Percentiles rank a stretch among this genome's conserved stretches.
These are phyloP conservation scores for Sphaerophoria taeniata DNA, from an alignment of 2,888 invertebrate species.

Conservation along the genomic window DNA sequence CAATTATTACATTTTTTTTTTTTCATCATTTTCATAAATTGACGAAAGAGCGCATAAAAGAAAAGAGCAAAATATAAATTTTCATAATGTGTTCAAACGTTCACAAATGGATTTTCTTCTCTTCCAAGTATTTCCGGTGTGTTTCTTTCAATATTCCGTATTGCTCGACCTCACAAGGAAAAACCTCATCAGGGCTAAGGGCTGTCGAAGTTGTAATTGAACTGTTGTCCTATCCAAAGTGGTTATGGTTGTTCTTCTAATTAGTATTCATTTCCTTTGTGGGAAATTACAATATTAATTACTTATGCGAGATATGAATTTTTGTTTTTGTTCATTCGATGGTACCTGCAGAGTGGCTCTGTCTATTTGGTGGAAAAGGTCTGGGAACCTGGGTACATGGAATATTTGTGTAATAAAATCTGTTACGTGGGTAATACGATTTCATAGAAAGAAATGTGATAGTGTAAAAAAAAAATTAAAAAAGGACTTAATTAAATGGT, in stretches of 20 bases:
- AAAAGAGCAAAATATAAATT: conserved; percentile 29
- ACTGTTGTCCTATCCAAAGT: not conserved
- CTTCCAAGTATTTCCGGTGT: conserved; percentile 66
- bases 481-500: not conserved
- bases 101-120: conserved; percentile 54
- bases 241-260: conserved; percentile 44
- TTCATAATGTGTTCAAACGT: conserved; percentile 53
- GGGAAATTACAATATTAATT: conserved; percentile 69
- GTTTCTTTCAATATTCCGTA: conserved; percentile 16
- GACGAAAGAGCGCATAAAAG: conserved; percentile 20
- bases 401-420: conserved; percentile 1
- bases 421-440: conserved; percentile 1
- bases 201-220: not conserved
- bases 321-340: not conserved
- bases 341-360: no score
- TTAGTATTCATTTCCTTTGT: conserved; percentile 68
- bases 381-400: not conserved
- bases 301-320: conserved; percentile 32
- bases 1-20: conserved; percentile 49
- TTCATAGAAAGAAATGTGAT: not conserved
- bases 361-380: no score
- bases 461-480: not conserved
- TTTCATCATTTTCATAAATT: conserved; percentile 26
- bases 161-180: conserved; percentile 53
- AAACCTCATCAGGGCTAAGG: conserved; percentile 57